These are phyloP conservation scores for Lynx canadensis DNA, from an alignment of 2,113 vertebrate species.

Conservation along the genomic window DNA sequence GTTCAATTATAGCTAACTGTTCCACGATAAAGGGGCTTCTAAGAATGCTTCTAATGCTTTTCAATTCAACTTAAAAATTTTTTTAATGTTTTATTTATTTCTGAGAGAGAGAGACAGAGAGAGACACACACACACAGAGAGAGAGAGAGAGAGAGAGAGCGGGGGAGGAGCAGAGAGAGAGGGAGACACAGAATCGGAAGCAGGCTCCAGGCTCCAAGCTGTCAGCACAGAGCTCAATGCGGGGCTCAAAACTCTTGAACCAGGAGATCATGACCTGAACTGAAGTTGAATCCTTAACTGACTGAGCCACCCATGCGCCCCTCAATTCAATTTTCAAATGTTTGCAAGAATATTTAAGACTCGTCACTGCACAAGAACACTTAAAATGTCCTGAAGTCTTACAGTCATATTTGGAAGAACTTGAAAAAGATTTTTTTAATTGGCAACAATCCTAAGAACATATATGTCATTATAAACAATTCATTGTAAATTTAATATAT, in stretches of 20 bases:
- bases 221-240: too few relatives aligned
- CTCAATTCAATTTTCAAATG: background rate
- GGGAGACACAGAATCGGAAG: too few relatives aligned
- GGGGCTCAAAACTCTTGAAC: too few relatives aligned
- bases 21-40: background rate
- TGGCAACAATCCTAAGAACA: background rate
- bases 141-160: too few relatives aligned
- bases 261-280: too few relatives aligned
- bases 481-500: background rate
- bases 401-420: background rate
- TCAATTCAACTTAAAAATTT: background rate
- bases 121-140: too few relatives aligned
- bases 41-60: background rate
- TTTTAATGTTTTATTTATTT: too few relatives aligned
- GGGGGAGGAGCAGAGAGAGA: too few relatives aligned
- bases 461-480: background rate
- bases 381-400: background rate
- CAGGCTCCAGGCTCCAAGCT: too few relatives aligned
- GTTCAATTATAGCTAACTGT: background rate
- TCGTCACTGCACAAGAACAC: background rate
- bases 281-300: too few relatives aligned
- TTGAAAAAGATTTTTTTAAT: background rate
- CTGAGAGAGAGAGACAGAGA: too few relatives aligned
- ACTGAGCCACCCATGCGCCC: too few relatives aligned
- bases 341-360: background rate